Conservation (phyloP, 1,140 invertebrate genomes). For the Aphis gossypii region DNA sequence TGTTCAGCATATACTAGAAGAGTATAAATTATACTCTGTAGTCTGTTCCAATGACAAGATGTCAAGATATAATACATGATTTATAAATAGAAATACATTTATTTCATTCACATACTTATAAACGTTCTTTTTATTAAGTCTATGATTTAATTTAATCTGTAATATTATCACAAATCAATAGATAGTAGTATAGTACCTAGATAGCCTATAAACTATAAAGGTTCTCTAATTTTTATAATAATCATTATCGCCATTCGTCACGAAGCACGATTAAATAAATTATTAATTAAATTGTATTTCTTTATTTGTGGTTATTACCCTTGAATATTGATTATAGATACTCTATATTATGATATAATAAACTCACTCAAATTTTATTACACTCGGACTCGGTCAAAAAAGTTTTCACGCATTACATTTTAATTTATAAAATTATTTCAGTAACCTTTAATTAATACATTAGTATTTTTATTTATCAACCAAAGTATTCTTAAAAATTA, state of each 20-base stretch:
- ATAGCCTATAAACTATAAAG: neutral
- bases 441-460: neutral
- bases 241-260: neutral
- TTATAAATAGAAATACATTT: neutral
- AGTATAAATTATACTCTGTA: too few species aligned
- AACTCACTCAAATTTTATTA: neutral
- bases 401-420: neutral
- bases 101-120: neutral
- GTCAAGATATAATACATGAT: too few species aligned
- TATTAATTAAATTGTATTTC: neutral
- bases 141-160: neutral
- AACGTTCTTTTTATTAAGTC: neutral
- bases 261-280: neutral
- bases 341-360: too few species aligned
- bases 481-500: neutral
- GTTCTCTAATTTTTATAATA: too few species aligned
- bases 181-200: too few species aligned
- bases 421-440: neutral
- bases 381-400: neutral
- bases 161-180: neutral
- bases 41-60: too few species aligned
- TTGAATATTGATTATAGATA: neutral
- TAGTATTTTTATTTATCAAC: neutral
- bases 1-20: too few species aligned
- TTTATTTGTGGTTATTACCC: neutral